Base-by-base conservation (phyloP, 2,113 vertebrate species). In the Etheostoma cragini region DNA sequence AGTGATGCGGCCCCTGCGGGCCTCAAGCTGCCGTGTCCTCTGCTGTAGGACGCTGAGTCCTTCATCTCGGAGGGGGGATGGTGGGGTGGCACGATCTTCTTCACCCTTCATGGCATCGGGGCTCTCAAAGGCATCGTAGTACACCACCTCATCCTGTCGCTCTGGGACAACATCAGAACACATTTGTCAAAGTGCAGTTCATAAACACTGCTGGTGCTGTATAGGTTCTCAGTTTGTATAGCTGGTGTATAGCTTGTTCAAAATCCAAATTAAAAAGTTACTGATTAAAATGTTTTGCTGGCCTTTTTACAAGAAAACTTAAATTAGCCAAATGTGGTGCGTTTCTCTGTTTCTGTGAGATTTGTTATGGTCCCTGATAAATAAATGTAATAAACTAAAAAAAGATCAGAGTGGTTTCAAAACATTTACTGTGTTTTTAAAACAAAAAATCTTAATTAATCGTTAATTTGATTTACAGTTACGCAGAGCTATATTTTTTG, bases 91-190 rank as follows among this genome's bases (percentile, higher is more conserved):
- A 17, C 90, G 81, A 64, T 97, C 96, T 15, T 98, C 97, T 8
- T 94, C 96, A 70, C 95, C 96, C 87, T 95, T 96, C 97, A 99
- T 98, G 85, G 98, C 98, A 76, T 99, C 98, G 64, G 98, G 97
- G 90, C 97, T 99, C 94, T 99, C 98, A 0, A 97, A 98, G 60
- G 98, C 96, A 75, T 99, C 98, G 22, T 99, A 99, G 88, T 99
- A 99, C 0, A 99, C 97, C 63, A 99, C 98, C 92, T 99, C 98
- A 61, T 99, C 97, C 95, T 95, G 95, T 26, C 85, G 86, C 89
- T 95, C 95, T 96, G 93, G 2, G 3, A 3, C 26, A 16, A 63
- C 58, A 56, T 15, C 45, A 66, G 30, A 63, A 74, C 46, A 76
- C 14, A 45, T 24, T 19, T 21, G 62, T 19, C 5, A 35, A 30